phyloP scores from a whole-genome alignment of 2,888 invertebrate genomes.

The Morpho achilles region DNA sequence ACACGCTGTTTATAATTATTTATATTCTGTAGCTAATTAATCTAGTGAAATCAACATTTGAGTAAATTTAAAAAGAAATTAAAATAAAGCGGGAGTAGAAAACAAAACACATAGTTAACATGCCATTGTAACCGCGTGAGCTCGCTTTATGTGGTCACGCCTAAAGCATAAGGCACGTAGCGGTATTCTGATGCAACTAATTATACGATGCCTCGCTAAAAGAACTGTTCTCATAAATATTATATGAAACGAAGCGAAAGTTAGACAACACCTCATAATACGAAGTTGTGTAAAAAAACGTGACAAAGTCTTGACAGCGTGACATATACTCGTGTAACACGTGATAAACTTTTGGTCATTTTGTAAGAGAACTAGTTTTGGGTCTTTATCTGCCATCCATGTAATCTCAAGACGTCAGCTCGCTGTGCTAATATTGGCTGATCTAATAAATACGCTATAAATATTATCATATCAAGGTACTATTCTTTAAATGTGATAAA shows the following conservation, averaged over 20 bases:
- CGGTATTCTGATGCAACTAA: slow-evolving; percentile 71
- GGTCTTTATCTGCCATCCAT: too few relatives aligned
- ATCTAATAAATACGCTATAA: too few relatives aligned
- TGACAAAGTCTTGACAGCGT: slow-evolving; percentile 4
- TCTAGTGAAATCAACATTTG: too few relatives aligned
- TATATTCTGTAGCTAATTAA: too few relatives aligned
- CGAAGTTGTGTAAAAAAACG: slow-evolving; percentile 12
- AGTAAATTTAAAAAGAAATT: not conserved
- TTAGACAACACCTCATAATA: slow-evolving; percentile 34
- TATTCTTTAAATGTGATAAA: too few relatives aligned
- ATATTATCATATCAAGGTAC: too few relatives aligned
- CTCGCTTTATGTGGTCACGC: slow-evolving; percentile 5
- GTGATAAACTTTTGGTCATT: not conserved
- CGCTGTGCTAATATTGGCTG: too few relatives aligned
- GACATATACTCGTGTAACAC: not conserved
- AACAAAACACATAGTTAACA: too few relatives aligned
- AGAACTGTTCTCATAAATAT: slow-evolving; percentile 20
- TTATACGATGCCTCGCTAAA: slow-evolving; percentile 32
- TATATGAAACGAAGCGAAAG: slow-evolving; percentile 48
- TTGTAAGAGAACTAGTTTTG: too few relatives aligned
- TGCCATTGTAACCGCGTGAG: slow-evolving; percentile 7
- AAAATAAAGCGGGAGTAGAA: too few relatives aligned
- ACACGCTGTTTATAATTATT: too few relatives aligned
- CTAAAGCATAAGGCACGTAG: slow-evolving; percentile 38
- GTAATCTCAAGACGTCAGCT: too few relatives aligned